Base-by-base conservation (phyloP, 1,140 invertebrate species). In the Tribolium madens region DNA sequence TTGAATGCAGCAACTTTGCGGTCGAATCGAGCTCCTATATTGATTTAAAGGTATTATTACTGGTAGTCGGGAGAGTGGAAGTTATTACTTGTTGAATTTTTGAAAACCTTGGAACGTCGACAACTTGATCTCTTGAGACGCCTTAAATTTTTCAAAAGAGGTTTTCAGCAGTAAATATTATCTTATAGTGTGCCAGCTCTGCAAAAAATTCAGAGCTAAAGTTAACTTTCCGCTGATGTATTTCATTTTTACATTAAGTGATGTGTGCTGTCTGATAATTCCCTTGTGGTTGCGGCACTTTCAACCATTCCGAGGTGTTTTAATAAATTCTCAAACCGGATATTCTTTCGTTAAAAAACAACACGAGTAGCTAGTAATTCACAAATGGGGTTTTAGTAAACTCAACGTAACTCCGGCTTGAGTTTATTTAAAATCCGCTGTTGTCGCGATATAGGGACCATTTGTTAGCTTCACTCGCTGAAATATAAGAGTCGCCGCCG, bases 371-470 rank as follows among this genome's bases (percentile, higher is more conserved):
- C 36, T 31, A 31, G 2, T 31, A 31, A 31, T 31, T 31, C 6
- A 31, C 2, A 31, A 31, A 3, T 31, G 26, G 26, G 26, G 26
- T 6, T 42, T 42, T 42, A 2, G 36, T n/a, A 42, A 3, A 42
- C 36, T 42, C 2, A 7, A 4, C 21, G 6, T 26, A 26, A 47
- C 13, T 47, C 46, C 46, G 46, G 2, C n/a, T 7, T 14, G 46
- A 64, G 13, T 64, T 64, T 64, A 64, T 31, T 64, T 31, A 64
- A 50, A 64, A 64, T 64, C 57, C 57, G 7, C 57, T 64, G 9
- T 64, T 64, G 17, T 72, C 46, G 46, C 21, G 47, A 50, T 17
- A 50, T 10, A 14, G 14, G 18, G 50, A 26, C 46, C 31, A 50
- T 72, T 72, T 72, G 70, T 50, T 26, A 72, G 18, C 26, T 31